phyloP scores from a whole-genome alignment of 2,797 vertebrate species.

The Botia kubotai region DNA sequence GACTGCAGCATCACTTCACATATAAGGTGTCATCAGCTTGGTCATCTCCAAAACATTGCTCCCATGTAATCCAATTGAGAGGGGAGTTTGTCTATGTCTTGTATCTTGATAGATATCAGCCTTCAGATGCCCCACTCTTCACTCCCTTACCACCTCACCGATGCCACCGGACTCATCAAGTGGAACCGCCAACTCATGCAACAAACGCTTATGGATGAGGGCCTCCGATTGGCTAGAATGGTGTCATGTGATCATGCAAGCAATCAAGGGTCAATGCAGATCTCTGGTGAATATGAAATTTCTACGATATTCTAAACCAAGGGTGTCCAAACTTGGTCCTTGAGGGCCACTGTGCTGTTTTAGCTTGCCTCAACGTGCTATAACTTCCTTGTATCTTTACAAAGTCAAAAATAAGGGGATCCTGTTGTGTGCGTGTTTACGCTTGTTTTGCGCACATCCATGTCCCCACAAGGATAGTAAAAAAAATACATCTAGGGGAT shows the following conservation, averaged over 20 bases:
- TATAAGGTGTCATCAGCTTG: background rate
- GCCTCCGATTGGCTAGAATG: slow-evolving; percentile 93
- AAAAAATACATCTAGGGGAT: no score
- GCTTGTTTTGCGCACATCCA: no score
- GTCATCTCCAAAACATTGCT: background rate
- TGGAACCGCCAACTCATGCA: slow-evolving; percentile 97
- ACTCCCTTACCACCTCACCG: slow-evolving; percentile 82
- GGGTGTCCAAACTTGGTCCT: background rate
- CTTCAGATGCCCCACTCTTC: slow-evolving; percentile 81
- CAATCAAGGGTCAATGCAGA: slow-evolving; percentile 84
- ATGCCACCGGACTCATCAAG: slow-evolving; percentile 83
- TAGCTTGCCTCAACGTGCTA: no score
- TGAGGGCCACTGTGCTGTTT: no score
- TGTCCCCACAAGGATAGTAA: no score
- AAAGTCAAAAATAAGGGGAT: no score
- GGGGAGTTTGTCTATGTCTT: slow-evolving; percentile 63
- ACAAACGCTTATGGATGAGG: slow-evolving; percentile 97
- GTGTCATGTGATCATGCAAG: slow-evolving; percentile 89
- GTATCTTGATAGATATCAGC: slow-evolving; percentile 74
- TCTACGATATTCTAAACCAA: slow-evolving; percentile 40
- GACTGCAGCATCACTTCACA: background rate
- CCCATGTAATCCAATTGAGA: slow-evolving; percentile 15
- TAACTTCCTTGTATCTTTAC: no score
- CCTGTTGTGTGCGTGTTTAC: no score
- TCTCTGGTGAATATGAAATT: slow-evolving; percentile 81